Evolutionary conservation across 1,140 invertebrate species (phyloP).

Genomic region (Nasonia giraulti): DNA sequence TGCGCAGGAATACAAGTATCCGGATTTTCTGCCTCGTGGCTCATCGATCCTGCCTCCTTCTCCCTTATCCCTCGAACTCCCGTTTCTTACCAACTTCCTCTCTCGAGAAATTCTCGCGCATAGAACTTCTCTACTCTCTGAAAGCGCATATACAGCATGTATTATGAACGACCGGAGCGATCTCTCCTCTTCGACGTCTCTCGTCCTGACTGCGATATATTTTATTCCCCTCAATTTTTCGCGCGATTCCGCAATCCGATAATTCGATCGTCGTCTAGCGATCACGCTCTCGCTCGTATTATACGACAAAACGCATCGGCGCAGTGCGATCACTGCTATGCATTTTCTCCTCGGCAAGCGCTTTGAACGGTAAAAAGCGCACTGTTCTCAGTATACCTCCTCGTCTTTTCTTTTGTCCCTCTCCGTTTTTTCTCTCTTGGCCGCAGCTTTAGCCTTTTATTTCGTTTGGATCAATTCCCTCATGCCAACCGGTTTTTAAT

Average conservation of each 20-base stretch:
- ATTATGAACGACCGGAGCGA: no score
- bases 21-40: no score
- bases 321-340: not conserved
- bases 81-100: not conserved
- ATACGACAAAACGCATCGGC: not conserved
- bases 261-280: not conserved
- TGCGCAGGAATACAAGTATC: not conserved
- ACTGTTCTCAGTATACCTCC: no score
- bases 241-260: not conserved
- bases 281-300: not conserved
- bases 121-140: no score
- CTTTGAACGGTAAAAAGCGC: no score
- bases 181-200: not conserved
- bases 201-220: not conserved
- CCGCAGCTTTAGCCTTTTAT: not conserved
- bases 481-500: constrained; percentile 8
- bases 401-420: not conserved
- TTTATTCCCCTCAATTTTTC: no score
- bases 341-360: no score
- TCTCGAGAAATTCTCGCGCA: no score
- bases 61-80: no score
- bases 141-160: no score
- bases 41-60: no score
- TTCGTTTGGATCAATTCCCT: not conserved
- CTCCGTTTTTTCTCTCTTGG: not conserved